A percentile compares a stretch with the other conserved stretches of the same genome.
Evolutionary conservation across 2,113 vertebrate genomes (phyloP).

Genomic region (Dunckerocampus dactyliophorus): DNA sequence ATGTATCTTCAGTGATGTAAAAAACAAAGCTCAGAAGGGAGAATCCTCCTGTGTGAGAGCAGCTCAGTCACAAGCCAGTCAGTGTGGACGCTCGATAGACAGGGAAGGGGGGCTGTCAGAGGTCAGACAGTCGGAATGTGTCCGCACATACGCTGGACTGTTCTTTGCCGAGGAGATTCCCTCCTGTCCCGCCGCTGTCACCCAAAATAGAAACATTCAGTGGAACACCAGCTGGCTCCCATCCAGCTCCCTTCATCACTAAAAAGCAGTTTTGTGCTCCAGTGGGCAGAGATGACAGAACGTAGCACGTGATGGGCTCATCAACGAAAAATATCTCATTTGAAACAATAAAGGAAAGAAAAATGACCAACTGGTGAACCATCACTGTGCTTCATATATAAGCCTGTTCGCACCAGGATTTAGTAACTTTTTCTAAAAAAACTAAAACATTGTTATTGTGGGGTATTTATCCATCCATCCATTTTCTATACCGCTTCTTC

Average conservation of each 20-base stretch:
- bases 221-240: conserved; percentile 68
- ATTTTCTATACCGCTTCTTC: no score
- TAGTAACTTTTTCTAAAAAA: no score
- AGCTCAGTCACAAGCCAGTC: conserved; percentile 70
- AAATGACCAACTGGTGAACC: no score
- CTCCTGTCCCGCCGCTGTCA: conserved; percentile 70
- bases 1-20: no score
- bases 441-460: no score
- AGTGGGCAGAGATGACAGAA: not conserved
- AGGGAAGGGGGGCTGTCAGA: conserved; percentile 84
- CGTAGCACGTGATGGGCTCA: not conserved
- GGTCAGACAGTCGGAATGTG: conserved; percentile 89
- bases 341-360: no score
- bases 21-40: not conserved
- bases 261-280: not conserved
- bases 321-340: not conserved
- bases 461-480: no score
- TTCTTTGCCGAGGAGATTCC: conserved; percentile 78
- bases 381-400: no score
- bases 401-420: no score
- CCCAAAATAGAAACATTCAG: conserved; percentile 85
- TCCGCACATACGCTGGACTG: conserved; percentile 75
- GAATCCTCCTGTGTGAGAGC: conserved; percentile 27
- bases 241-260: conserved; percentile 24
- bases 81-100: conserved; percentile 81